Evolutionary conservation across 92 coral and sea anemone genomes (phyloP), one percentile per base, ranked within the genome.

Genomic region (Porites cylindrica): DNA sequence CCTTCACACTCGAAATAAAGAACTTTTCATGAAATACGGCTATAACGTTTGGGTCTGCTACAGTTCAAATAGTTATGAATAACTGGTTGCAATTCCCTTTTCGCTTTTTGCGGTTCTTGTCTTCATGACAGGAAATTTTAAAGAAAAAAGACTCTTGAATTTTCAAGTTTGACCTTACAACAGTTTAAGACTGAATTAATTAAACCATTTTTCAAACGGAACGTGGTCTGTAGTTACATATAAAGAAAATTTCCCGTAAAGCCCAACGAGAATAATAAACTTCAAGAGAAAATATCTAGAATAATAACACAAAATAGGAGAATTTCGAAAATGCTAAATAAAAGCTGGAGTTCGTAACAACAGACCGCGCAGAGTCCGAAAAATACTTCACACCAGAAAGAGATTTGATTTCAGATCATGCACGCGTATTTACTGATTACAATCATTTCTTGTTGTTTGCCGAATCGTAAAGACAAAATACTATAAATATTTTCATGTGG

Each of bases 391-490:
- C 80, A 73, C 87, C 58, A 53, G 18, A 18, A 69, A 70, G 78
- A 82, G 9, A 82, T 82, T 82, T 71, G 75, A 82, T 60, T 66
- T 26, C 12, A 70, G 59, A 82, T 38, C 47, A 38, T 38, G 47
- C 47, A 38, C 80, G 87, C 54, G 87, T 62, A 64, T 61, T 56
- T 56, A 19, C 70, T n/a, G 16, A 82, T 82, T 24, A 56, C 60
- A 82, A 83, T 73, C 72, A 75, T 23, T 73, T 83, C 87, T 80
- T 83, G 87, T 74, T 21, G 66, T 51, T 24, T 64, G 6, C 47
- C 47, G 47, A 4, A 38, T 3, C 47, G 61, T 14, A 62, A 63
- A 43, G 80, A 61, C 62, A 73, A 83, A 83, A 83, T 73, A 60
- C 73, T 72, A 54, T 65, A 73, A 62, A 83, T 72, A 83, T 73